Evolutionary conservation across 2,888 invertebrate genomes (phyloP), one percentile per base, ranked within the genome.

Genomic region (Leucophora obtusa): DNA sequence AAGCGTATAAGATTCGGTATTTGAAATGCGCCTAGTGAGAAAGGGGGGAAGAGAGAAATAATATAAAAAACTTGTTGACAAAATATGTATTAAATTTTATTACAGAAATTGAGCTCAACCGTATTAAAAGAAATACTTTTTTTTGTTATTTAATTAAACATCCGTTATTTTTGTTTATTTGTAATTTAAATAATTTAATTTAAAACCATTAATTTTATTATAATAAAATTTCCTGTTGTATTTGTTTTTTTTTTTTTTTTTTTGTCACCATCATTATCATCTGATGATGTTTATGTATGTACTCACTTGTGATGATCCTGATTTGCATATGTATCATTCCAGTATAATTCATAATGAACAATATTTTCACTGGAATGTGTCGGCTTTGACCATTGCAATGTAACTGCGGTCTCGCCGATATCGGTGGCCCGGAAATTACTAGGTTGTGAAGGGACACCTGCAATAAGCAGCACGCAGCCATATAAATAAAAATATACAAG

Each of bases 391-490:
- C 99, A 99, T 85, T 95, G 95, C 86, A 99, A 92, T 76, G 96
- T 96, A 74, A 98, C 96, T 79, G 96, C 94, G 66, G 96, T 97
- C 90, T 98, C 97, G 66, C 97, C 96, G 71, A 96, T 94, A 88
- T 97, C 95, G 80, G 94, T 94, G 14, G 95, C 96, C 85, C 95
- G 93, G 87, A 99, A 92, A 92, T 96, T 96, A 86, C 96, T 95
- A 14, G 98, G 98, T 91, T 98, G 98, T 82, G 97, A 97, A 66
- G 98, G 98, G 83, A 98, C 98, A 93, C 98, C 96, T 94, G 86
- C 72, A 38, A 70, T 70, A 70, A 18, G 15, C 58, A 24, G 3
- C 24, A 14, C 1, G 53, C 15, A 47, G 17, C 62, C 17, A 35
- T 63, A n/a, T 65, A 10, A 18, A 53, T 66, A 47, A 24, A 17